Percentiles rank a stretch among this genome's conserved stretches.
Evolutionary conservation across 2,888 invertebrate species (phyloP).

Genomic region (Balanococcus diminutus): DNA sequence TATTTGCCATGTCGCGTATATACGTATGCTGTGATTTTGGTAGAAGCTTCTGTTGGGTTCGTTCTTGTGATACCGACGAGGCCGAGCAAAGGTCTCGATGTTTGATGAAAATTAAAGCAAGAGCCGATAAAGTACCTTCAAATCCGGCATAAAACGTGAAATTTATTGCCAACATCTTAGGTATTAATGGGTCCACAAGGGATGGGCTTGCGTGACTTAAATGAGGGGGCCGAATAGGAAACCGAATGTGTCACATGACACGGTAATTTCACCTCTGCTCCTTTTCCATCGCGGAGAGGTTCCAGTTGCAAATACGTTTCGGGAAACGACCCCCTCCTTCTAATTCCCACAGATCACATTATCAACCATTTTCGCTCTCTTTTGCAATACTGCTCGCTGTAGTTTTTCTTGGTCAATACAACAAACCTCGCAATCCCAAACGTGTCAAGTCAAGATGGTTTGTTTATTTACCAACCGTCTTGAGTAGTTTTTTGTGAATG

Average conservation of each 20-base stretch:
- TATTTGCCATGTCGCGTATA: not conserved
- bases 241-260: conserved; percentile 32
- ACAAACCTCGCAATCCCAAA: not conserved
- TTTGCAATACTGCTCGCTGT: not conserved
- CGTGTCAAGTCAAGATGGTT: not conserved
- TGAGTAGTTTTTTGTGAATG: conserved; percentile 4
- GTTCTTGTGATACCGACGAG: too few relatives aligned
- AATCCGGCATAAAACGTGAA: conserved; percentile 6
- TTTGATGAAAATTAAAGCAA: conserved; percentile 30
- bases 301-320: conserved; percentile 25
- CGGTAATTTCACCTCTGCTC: conserved; percentile 22
- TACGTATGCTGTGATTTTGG: too few relatives aligned
- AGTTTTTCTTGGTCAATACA: not conserved
- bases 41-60: too few relatives aligned
- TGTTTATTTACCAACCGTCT: conserved; percentile 11
- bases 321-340: conserved; percentile 10
- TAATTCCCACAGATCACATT: conserved; percentile 53
- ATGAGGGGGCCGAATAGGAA: conserved; percentile 32
- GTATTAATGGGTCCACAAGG: conserved; percentile 44
- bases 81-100: not conserved
- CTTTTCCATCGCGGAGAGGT: not conserved
- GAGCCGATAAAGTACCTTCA: conserved; percentile 22
- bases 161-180: conserved; percentile 39
- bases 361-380: not conserved
- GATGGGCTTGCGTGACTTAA: conserved; percentile 8